Conservation (phyloP, 1,140 invertebrate genomes). For the Trachymyrmex cornetzi region DNA sequence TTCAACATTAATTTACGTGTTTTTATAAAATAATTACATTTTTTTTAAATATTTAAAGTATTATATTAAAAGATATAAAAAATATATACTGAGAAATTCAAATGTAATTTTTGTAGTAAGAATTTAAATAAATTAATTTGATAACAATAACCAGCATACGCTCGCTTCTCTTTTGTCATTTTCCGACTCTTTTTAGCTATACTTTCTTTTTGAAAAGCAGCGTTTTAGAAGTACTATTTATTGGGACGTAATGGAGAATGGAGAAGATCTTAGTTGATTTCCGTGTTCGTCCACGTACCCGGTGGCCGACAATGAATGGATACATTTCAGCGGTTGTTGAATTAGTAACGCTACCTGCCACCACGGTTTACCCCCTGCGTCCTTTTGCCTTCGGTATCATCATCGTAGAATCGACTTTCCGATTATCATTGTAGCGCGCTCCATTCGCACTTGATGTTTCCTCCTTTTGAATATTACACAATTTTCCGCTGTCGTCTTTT, state of each 20-base stretch:
- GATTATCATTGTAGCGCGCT: constrained; percentile 34
- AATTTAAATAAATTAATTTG: constrained; percentile 8
- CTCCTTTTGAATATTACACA: background rate
- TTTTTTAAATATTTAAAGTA: background rate
- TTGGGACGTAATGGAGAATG: constrained; percentile 58
- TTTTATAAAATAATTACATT: too few relatives aligned
- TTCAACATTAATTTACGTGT: too few relatives aligned
- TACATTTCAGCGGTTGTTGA: constrained; percentile 79
- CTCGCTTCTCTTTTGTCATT: constrained; percentile 11
- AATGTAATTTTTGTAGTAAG: background rate
- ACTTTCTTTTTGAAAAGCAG: background rate
- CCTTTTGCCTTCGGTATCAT: constrained; percentile 35
- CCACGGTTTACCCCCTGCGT: constrained; percentile 65
- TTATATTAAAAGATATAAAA: background rate
- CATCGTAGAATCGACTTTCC: constrained; percentile 42
- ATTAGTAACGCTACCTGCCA: constrained; percentile 80
- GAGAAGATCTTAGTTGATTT: constrained; percentile 57
- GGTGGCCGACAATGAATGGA: constrained; percentile 78
- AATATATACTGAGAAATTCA: background rate
- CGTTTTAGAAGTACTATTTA: constrained; percentile 2
- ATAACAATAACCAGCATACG: background rate
- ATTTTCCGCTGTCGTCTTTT: constrained; percentile 31
- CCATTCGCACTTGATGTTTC: constrained; percentile 23
- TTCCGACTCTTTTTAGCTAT: background rate
- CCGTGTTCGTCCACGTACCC: constrained; percentile 60